Evolutionary conservation across 1,140 invertebrate genomes (phyloP), one percentile per base, ranked within the genome.

Genomic region (Pygmarrhopalites habei): DNA sequence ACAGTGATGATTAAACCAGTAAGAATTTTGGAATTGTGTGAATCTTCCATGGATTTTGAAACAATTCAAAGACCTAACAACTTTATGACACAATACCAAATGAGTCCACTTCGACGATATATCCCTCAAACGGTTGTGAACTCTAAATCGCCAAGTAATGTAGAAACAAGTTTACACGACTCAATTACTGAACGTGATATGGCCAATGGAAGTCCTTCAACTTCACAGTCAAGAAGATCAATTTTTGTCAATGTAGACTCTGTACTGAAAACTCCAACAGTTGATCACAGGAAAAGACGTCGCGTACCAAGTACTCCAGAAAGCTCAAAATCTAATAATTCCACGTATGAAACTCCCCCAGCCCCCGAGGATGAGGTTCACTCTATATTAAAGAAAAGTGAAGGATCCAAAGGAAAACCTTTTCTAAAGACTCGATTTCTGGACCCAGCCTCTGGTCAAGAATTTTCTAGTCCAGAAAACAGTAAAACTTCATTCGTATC

Each of bases 51-150:
- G 15, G 15, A 35, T 35, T 35, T 35, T 15, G 32, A 15, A 35
- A 15, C 5, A 35, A 7, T 35, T 35, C 15, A 5, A 7, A 35
- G 15, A 35, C 32, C 32, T 7, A 35, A 35, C 15, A 35, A 35
- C 32, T 15, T 35, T 15, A 35, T 35, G 39, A 5, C 39, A 12
- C 56, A 58, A 25, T 35, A 51, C 26, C 43, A 43, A n/a, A 39
- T 62, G 39, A 62, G 60, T 52, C 60, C 60, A 7, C 39, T 62
- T 7, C 29, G 52, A 23, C 2, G 32, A 2, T 62, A 62, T 47
- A 46, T 41, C 44, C 49, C 39, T 5, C 32, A 15, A 7, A 35
- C 32, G 15, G 32, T 35, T 7, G 5, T 35, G 5, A 15, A 35
- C 15, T 35, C 32, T 35, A 35, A 35, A 35, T 35, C 5, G 5